Conservation (phyloP, 2,797 vertebrate species). For the Brotula barbata region DNA sequence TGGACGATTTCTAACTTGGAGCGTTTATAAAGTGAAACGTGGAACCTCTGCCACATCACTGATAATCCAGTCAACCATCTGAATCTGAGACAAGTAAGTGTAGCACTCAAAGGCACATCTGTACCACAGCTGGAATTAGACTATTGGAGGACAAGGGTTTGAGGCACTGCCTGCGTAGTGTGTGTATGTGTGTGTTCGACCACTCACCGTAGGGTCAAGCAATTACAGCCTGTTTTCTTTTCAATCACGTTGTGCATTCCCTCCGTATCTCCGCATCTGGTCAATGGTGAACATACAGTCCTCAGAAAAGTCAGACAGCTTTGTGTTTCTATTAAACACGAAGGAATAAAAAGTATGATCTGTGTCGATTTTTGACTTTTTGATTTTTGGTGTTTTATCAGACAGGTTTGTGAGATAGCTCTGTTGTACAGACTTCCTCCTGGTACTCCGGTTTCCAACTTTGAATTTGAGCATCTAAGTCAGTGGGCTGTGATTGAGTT, state of each 20-base stretch:
- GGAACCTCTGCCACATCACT: background rate
- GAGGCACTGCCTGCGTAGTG: constrained; percentile 33
- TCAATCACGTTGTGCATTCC: constrained; percentile 32
- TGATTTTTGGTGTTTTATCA: no score
- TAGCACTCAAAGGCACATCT: constrained; percentile 62
- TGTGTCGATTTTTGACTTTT: no score
- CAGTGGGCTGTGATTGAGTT: no score
- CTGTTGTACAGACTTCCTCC: no score
- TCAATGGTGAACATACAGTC: constrained; percentile 64
- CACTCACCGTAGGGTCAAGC: constrained; percentile 50
- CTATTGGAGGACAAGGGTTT: constrained; percentile 28
- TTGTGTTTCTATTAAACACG: no score
- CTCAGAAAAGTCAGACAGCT: constrained; percentile 18
- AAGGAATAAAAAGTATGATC: no score
- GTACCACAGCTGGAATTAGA: constrained; percentile 69
- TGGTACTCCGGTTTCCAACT: no score
- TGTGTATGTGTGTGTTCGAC: constrained; percentile 34
- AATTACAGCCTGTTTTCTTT: constrained; percentile 67
- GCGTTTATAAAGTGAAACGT: no score
- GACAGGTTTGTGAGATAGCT: no score
- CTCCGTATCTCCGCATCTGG: constrained; percentile 51
- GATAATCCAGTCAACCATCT: background rate
- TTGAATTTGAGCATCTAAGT: no score
- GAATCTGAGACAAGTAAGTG: constrained; percentile 21
- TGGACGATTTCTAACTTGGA: no score